Conservation (phyloP, 2,797 vertebrate genomes). For the Arvicola amphibius region DNA sequence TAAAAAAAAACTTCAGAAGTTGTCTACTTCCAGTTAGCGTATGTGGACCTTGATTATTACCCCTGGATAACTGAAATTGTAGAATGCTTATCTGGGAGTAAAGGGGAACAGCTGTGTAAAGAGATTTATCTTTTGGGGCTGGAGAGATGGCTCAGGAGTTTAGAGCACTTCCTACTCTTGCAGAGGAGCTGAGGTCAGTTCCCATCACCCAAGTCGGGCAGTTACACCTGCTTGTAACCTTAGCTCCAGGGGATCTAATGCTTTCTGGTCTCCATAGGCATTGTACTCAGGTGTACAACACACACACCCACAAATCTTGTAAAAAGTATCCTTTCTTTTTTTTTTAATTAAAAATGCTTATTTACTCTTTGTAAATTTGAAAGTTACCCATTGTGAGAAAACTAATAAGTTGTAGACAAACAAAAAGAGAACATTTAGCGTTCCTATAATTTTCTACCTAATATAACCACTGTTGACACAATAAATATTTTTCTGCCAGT, state of each 20-base stretch:
- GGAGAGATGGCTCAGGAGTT: not conserved
- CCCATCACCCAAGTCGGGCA: not conserved
- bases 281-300: not conserved
- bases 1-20: not conserved
- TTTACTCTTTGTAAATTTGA: constrained; percentile 48
- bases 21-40: not conserved
- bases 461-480: not conserved
- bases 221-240: not conserved
- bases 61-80: not conserved
- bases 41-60: not conserved
- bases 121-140: not conserved
- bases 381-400: constrained; percentile 12
- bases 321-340: constrained; percentile 3
- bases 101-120: not conserved
- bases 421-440: not conserved
- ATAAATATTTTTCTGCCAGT: constrained; percentile 23
- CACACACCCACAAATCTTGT: not conserved
- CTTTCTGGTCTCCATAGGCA: not conserved
- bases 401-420: constrained; percentile 11
- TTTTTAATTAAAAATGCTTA: not conserved
- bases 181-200: not conserved
- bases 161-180: not conserved
- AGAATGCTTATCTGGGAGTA: not conserved
- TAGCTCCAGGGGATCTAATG: not conserved
- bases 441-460: not conserved